Evolutionary conservation across 1,140 invertebrate genomes (phyloP).

Genomic region (Palaemon carinicauda): DNA sequence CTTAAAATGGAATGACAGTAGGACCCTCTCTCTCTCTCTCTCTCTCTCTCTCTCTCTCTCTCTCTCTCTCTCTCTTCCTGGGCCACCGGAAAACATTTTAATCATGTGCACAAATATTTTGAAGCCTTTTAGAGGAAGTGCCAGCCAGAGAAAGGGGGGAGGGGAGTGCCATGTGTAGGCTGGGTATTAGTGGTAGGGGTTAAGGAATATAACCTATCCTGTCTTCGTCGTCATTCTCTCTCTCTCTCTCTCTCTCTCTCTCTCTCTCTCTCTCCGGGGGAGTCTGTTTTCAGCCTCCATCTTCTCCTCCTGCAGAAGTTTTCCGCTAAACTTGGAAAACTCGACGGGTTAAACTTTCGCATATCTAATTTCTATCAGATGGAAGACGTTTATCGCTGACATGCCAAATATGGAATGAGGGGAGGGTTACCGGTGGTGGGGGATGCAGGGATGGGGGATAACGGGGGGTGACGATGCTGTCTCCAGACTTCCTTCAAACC

Average conservation of each 20-base stretch:
- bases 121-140: background rate
- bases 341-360: too few species aligned
- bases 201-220: background rate
- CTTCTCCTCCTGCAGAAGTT: background rate
- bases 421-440: too few species aligned
- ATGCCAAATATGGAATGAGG: too few species aligned
- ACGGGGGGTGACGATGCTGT: too few species aligned
- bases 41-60: too few species aligned
- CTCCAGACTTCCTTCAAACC: too few species aligned
- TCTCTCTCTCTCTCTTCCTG: too few species aligned
- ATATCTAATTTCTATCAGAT: too few species aligned
- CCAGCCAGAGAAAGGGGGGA: background rate
- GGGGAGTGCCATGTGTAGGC: background rate
- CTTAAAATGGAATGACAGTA: too few species aligned
- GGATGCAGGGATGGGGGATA: too few species aligned
- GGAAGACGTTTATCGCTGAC: too few species aligned
- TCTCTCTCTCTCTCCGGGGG: background rate
- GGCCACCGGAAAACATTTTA: background rate
- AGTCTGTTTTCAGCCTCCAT: background rate
- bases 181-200: background rate
- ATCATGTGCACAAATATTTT: background rate
- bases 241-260: slow-evolving; percentile 16
- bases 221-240: background rate
- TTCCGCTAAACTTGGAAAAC: background rate
- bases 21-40: too few species aligned